phyloP scores from a whole-genome alignment of 2,113 vertebrate genomes.

The Gymnocephalus cernua region DNA sequence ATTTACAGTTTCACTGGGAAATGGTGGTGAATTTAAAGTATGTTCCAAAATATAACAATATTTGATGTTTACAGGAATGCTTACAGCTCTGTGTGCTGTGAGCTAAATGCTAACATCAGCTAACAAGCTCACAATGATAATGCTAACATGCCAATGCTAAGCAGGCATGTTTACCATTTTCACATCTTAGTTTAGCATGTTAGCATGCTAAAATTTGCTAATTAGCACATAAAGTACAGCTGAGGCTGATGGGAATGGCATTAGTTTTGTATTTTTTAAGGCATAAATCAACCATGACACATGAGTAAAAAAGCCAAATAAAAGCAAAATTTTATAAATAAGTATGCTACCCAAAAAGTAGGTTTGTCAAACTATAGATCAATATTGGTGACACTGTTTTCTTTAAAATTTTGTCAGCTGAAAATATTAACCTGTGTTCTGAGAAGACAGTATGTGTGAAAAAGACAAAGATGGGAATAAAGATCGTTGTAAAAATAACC shows the following conservation, averaged over 20 bases:
- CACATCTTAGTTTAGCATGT: not conserved
- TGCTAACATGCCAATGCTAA: not conserved
- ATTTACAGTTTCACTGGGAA: constrained; percentile 43
- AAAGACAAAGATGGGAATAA: not conserved
- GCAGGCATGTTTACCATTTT: not conserved
- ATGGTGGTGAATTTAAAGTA: constrained; percentile 36
- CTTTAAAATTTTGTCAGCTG: not conserved
- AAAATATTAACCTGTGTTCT: not conserved
- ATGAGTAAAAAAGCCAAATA: no score
- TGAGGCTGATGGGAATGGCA: not conserved
- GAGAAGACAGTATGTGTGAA: not conserved
- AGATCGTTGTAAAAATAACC: constrained; percentile 7
- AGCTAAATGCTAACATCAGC: not conserved
- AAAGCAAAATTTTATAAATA: not conserved
- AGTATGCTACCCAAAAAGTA: no score
- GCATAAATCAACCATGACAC: no score
- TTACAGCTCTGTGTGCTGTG: not conserved
- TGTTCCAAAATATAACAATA: not conserved
- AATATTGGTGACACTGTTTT: not conserved
- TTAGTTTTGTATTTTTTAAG: no score
- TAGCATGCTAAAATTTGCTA: not conserved
- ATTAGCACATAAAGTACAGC: not conserved
- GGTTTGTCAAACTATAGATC: no score
- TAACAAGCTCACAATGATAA: not conserved
- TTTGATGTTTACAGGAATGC: not conserved